These are phyloP conservation scores for Mythimna vitellina DNA, from an alignment of 2,888 invertebrate genomes.

Conservation along the genomic window DNA sequence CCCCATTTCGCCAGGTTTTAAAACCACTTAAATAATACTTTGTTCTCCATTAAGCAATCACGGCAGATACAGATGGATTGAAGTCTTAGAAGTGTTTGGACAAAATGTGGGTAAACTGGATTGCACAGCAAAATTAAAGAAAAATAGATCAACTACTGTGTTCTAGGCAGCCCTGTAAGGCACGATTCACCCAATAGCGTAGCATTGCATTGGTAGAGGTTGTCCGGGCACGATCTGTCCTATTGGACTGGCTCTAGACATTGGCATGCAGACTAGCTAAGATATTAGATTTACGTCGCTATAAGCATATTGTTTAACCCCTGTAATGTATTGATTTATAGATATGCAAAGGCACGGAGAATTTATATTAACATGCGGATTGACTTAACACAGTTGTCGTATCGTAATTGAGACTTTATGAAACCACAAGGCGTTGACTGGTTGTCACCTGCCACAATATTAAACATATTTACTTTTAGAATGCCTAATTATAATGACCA, in stretches of 20 bases:
- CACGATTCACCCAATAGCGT: slow-evolving; percentile 73
- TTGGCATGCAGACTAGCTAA: slow-evolving; percentile 58
- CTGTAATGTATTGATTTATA: slow-evolving; percentile 55
- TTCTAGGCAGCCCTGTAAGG: slow-evolving; percentile 69
- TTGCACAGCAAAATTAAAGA: not conserved
- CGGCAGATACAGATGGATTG: too few species aligned
- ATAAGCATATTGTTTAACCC: slow-evolving; percentile 45
- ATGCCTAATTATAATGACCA: not conserved
- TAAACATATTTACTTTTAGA: not conserved
- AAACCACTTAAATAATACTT: too few species aligned
- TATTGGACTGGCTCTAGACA: slow-evolving; percentile 68
- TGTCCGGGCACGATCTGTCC: slow-evolving; percentile 73
- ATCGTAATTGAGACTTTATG: slow-evolving; percentile 13
- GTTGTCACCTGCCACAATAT: not conserved
- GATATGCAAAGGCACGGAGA: slow-evolving; percentile 41
- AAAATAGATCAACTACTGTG: not conserved
- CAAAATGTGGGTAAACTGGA: not conserved
- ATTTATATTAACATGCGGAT: slow-evolving; percentile 37
- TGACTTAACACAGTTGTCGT: slow-evolving; percentile 9
- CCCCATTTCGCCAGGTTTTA: too few species aligned
- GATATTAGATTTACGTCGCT: slow-evolving; percentile 60
- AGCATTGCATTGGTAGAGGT: slow-evolving; percentile 68
- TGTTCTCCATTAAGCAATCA: too few species aligned
- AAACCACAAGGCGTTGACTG: not conserved
- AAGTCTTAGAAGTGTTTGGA: too few species aligned